Evolutionary conservation across 1,140 invertebrate genomes (phyloP).

Genomic region (Colletes latitarsis): DNA sequence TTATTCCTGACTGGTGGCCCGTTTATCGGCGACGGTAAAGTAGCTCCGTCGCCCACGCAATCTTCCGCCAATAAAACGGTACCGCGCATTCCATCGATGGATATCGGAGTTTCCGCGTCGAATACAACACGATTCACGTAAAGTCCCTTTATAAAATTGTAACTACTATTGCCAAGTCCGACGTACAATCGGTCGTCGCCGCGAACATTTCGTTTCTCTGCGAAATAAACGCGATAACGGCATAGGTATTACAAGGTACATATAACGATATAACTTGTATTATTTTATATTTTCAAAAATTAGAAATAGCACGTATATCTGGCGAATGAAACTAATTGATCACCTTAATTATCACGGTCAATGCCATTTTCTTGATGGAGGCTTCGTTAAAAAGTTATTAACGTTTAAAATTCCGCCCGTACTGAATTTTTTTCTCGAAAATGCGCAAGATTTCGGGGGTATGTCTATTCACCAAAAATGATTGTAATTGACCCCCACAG

Average conservation of each 20-base stretch:
- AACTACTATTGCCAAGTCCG: constrained; percentile 85
- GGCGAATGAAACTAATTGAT: background rate
- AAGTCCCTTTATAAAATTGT: constrained; percentile 86
- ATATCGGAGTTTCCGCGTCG: constrained; percentile 81
- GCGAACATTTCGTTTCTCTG: constrained; percentile 84
- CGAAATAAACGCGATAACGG: constrained; percentile 27
- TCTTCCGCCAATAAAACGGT: constrained; percentile 87
- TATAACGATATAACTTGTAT: no score
- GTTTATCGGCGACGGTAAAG: constrained; percentile 86
- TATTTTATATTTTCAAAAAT: background rate
- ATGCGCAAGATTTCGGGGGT: no score
- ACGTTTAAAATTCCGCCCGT: no score
- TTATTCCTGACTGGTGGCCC: constrained; percentile 83
- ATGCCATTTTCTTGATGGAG: no score
- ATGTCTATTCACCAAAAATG: no score
- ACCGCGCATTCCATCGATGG: constrained; percentile 88
- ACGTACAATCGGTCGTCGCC: constrained; percentile 93
- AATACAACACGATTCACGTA: constrained; percentile 83
- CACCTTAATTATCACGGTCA: no score
- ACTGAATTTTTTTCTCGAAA: no score
- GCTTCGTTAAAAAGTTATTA: no score
- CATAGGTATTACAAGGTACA: background rate
- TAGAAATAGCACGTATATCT: background rate
- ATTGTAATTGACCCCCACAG: no score
- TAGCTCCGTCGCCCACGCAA: constrained; percentile 84